phyloP scores from a whole-genome alignment of 2,797 vertebrate species.

The Thamnophis elegans region DNA sequence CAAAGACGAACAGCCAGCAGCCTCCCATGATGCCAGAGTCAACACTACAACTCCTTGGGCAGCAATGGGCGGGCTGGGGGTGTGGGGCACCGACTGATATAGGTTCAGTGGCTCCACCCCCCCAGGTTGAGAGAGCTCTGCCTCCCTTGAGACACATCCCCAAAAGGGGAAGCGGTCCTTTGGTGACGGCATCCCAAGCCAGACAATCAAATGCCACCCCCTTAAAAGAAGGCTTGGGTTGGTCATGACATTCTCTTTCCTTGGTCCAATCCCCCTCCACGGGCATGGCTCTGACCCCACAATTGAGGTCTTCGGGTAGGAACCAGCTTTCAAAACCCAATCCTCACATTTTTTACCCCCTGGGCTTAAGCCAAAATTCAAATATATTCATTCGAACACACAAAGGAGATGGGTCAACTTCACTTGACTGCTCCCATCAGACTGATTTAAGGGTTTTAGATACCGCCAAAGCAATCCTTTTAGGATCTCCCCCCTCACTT shows the following conservation, averaged over 20 bases:
- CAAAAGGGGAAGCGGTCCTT: background rate
- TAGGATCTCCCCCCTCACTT: background rate
- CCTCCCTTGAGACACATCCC: background rate
- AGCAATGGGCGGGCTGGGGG: background rate
- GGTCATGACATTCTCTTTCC: background rate
- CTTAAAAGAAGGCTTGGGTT: background rate
- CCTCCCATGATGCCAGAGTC: background rate
- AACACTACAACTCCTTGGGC: background rate
- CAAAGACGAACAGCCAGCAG: background rate
- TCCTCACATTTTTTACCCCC: background rate
- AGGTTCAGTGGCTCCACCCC: background rate
- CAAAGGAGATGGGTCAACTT: background rate
- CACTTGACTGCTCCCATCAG: background rate
- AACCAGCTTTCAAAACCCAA: background rate
- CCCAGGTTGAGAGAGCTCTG: accelerated
- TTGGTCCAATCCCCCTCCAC: background rate
- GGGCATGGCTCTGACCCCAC: background rate
- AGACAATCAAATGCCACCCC: background rate
- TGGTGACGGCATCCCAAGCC: background rate
- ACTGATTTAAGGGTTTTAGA: background rate
- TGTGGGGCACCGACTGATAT: background rate
- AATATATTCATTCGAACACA: background rate
- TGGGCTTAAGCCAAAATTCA: background rate
- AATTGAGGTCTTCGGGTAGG: background rate
- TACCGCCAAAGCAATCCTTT: background rate